Base-by-base conservation (phyloP, 2,113 vertebrate species). In the Ascaphus truei region DNA sequence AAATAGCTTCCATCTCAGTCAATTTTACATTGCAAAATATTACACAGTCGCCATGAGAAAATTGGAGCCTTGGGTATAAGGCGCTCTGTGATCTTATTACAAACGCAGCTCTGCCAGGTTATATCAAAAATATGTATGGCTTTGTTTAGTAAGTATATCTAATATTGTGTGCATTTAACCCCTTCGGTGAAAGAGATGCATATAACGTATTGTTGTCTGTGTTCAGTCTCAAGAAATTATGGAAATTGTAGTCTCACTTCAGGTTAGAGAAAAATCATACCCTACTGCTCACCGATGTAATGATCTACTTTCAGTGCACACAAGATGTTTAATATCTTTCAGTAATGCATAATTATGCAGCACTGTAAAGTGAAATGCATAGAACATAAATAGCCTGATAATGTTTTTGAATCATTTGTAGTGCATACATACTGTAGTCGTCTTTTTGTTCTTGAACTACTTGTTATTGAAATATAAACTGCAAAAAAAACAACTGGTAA, bases 1-100 rank as follows among this genome's bases (percentile, higher is more conserved):
- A 90, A 93, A 93, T 87, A 91, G 91, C 92, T 88, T 88, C 88
- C 85, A 88, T 91, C 91, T 91, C 90, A 80, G 90, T 90, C 91
- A 91, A 76, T 91, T 88, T 88, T 88, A 77, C 84, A 89, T 82
- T 79, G 87, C 86, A 89, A 81, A 90, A 84, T 91, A 84, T 85
- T 84, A 77, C 73, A 79, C 75, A 76, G 83, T 74, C 65, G 26
- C 81, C 73, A 60, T 75, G 71, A 80, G 86, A 85, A 78, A 79
- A 79, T 81, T 75, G 75, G 76, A 78, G 81, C 81, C 73, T 79
- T 55, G 75, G 67, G 55, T 80, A 71, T 77, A 63, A 79, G 73
- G 71, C 73, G 77, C 83, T 76, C 43, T 80, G 76, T 76, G 55
- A 68, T 81, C 62, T 75, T 73, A 77, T 72, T 79, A 71, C 64